Evolutionary conservation across 1,140 invertebrate genomes (phyloP).

Genomic region (Andrena cerasifolii): DNA sequence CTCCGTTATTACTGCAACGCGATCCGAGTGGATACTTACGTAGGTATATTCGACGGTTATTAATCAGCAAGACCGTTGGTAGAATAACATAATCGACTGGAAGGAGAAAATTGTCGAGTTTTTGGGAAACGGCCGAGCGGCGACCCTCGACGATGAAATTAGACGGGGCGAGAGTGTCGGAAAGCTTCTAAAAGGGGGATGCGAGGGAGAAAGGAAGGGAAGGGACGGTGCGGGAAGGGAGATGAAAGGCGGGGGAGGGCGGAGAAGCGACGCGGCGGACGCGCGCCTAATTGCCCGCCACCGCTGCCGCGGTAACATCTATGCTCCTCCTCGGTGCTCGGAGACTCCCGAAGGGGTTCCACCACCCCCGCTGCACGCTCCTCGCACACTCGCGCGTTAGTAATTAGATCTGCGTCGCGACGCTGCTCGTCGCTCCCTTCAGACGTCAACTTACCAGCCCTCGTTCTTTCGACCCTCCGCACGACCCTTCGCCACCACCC

Average conservation of each 20-base stretch:
- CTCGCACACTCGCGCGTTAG: conserved; percentile 75
- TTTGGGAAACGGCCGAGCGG: conserved; percentile 23
- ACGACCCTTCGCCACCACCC: conserved; percentile 8
- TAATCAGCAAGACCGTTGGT: too few species aligned
- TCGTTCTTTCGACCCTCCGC: conserved; percentile 33
- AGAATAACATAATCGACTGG: neutral
- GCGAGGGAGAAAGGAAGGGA: neutral
- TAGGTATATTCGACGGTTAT: too few species aligned
- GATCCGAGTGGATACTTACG: too few species aligned
- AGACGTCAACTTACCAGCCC: conserved; percentile 71
- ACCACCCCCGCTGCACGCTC: conserved; percentile 66
- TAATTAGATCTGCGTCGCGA: conserved; percentile 77
- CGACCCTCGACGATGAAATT: neutral
- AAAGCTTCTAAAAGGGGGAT: too few species aligned
- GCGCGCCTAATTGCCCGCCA: conserved; percentile 76
- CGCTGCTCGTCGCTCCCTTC: conserved; percentile 70
- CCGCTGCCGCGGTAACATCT: conserved; percentile 65
- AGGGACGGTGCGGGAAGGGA: neutral
- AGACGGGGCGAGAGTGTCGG: conserved; percentile 17
- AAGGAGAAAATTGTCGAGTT: conserved; percentile 40
- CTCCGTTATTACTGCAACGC: too few species aligned
- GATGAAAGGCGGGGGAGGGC: conserved; percentile 23
- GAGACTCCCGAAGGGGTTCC: conserved; percentile 53
- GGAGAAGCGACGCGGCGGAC: conserved; percentile 66
- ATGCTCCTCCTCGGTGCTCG: conserved; percentile 48